Percentiles rank a stretch among this genome's conserved stretches.
phyloP scores from a whole-genome alignment of 1,140 invertebrate genomes.

The Manduca sexta region DNA sequence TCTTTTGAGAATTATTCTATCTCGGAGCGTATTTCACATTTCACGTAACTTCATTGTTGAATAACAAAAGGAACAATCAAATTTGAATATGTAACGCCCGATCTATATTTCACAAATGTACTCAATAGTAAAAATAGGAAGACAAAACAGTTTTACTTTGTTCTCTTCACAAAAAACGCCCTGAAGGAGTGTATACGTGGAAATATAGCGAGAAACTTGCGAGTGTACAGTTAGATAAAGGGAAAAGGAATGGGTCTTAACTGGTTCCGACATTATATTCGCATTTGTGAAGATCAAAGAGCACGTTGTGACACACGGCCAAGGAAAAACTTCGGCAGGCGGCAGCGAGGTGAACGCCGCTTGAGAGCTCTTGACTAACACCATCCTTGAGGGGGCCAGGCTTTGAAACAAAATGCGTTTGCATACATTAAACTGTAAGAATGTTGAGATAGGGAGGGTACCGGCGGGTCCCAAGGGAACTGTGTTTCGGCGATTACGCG shows the following conservation, averaged over 20 bases:
- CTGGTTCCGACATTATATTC: slow-evolving; percentile 67
- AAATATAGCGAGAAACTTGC: slow-evolving; percentile 46
- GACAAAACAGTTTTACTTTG: slow-evolving; percentile 52
- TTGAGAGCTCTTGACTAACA: slow-evolving; percentile 53
- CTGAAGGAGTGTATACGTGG: slow-evolving; percentile 39
- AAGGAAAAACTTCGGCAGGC: slow-evolving; percentile 48
- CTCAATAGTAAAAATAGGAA: slow-evolving; percentile 47
- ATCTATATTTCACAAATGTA: slow-evolving; percentile 50
- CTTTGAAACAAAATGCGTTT: slow-evolving; percentile 73
- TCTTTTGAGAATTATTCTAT: slow-evolving; percentile 45
- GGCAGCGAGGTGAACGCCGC: slow-evolving; percentile 41
- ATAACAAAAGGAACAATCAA: slow-evolving; percentile 29
- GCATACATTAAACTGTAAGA: slow-evolving; percentile 72
- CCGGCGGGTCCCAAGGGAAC: slow-evolving; percentile 45
- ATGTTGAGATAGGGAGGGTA: slow-evolving; percentile 66
- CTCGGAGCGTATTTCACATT: slow-evolving; percentile 28
- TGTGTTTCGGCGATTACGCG: slow-evolving; percentile 69
- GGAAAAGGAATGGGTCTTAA: slow-evolving; percentile 53
- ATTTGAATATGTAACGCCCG: slow-evolving; percentile 39
- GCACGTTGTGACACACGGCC: slow-evolving; percentile 57
- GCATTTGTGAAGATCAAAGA: slow-evolving; percentile 69
- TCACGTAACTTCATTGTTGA: slow-evolving; percentile 28
- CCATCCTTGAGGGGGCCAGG: slow-evolving; percentile 60
- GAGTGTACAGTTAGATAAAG: slow-evolving; percentile 44
- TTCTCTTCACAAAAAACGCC: slow-evolving; percentile 36